Evolutionary conservation across 2,888 invertebrate genomes (phyloP), one percentile per base, ranked within the genome.

Genomic region (Candidula unifasciata): DNA sequence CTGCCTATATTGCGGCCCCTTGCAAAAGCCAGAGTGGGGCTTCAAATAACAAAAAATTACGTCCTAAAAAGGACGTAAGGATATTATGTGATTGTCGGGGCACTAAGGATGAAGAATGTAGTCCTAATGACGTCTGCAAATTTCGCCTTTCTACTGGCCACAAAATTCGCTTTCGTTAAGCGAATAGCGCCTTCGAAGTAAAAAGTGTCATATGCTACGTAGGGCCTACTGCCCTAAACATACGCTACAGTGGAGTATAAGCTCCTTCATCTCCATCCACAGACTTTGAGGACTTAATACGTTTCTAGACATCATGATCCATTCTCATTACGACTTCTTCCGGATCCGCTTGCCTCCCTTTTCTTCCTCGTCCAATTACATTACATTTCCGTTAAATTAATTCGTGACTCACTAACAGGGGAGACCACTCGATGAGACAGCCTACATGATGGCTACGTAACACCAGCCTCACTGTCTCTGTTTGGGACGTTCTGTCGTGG

Each of bases 311-410:
- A n/a, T 60, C n/a, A 18, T 18, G 13, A 35, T 35, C 35, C 35
- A 35, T n/a, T 52, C n/a, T 24, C n/a, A 44, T 27, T 27, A 66
- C 3, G n/a, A 13, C 35, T 24, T 2, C 69, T 18, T 33, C 13
- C 35, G 10, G 16, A 69, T 18, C 79, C 35, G 18, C 64, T 66
- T 37, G 64, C 79, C 21, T 24, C 27, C 37, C 18, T 44, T 64
- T 0, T 66, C 64, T 66, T 79, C 37, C 66, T 18, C 33, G n/a
- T 18, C 80, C 69, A 68, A 80, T 80, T 69, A 80, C 37, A 80
- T 80, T 69, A 69, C 80, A 69, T 80, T 80, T 68, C 68, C 69
- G 69, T 52, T 69, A 80, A 80, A 80, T 80, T 68, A 80, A 80
- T 80, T 69, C 80, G 69, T 80, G 80, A 69, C 69, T 69, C 69